phyloP scores from a whole-genome alignment of 2,113 vertebrate species.

The Brienomyrus longianalis region DNA sequence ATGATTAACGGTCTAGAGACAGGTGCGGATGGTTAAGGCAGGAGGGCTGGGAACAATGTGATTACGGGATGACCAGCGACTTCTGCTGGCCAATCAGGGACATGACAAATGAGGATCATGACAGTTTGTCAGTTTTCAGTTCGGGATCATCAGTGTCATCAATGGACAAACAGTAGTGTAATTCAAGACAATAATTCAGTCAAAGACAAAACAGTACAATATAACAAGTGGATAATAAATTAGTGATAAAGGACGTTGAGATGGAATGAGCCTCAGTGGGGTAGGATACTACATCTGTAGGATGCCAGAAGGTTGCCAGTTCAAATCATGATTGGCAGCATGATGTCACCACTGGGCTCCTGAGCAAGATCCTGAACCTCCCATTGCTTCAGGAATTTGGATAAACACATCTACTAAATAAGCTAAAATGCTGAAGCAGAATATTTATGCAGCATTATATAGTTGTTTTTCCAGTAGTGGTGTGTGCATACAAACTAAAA shows the following conservation, averaged over 20 bases:
- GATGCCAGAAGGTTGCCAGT: too few relatives aligned
- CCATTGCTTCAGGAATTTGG: background rate
- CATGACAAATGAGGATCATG: background rate
- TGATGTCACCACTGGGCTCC: background rate
- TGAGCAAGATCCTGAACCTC: background rate
- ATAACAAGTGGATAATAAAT: background rate
- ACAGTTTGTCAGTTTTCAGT: background rate
- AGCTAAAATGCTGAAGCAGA: background rate
- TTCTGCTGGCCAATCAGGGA: background rate
- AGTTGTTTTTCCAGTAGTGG: background rate
- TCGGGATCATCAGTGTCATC: background rate
- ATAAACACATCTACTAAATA: background rate
- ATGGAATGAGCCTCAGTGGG: background rate
- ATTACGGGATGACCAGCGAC: background rate
- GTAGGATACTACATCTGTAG: too few relatives aligned
- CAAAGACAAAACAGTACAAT: background rate
- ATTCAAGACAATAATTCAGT: background rate
- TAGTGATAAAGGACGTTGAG: background rate
- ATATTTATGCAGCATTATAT: background rate
- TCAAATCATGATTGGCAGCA: background rate
- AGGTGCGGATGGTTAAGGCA: background rate
- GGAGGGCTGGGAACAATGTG: background rate
- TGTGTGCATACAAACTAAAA: background rate
- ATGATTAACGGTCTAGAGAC: background rate
- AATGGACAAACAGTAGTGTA: background rate